A percentile compares a stretch with the other conserved stretches of the same genome.
These are phyloP conservation scores for Oenanthe oenanthe DNA, from an alignment of 2,113 vertebrate species.

Conservation along the genomic window DNA sequence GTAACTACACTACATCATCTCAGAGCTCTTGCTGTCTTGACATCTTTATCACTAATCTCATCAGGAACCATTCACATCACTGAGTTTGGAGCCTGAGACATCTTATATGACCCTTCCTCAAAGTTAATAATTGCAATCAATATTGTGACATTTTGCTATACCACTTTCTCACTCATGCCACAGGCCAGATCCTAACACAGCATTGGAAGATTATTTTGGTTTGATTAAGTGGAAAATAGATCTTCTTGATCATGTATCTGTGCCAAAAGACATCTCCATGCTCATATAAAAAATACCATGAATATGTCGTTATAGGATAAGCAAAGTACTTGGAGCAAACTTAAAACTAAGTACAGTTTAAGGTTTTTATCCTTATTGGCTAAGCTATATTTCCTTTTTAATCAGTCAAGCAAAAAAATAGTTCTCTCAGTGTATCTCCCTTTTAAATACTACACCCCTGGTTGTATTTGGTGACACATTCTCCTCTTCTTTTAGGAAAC, in stretches of 20 bases:
- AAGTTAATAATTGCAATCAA: conserved; percentile 54
- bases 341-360: not conserved
- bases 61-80: conserved; percentile 23
- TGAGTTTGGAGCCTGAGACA: conserved; percentile 37
- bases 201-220: not conserved
- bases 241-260: not conserved
- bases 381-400: not conserved
- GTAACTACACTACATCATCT: not conserved
- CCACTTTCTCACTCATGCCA: not conserved
- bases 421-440: not conserved
- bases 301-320: not conserved
- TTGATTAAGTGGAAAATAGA: conserved; percentile 19
- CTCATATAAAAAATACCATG: not conserved
- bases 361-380: not conserved
- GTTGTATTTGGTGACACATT: not conserved
- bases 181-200: conserved; percentile 23
- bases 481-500: not conserved
- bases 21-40: not conserved
- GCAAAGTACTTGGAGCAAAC: not conserved
- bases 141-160: conserved; percentile 46
- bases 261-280: not conserved
- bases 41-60: conserved; percentile 16
- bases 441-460: not conserved
- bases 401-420: not conserved
- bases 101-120: conserved; percentile 22